Base-by-base conservation (phyloP, 2,113 vertebrate genomes). In the Platycercus adscitus region DNA sequence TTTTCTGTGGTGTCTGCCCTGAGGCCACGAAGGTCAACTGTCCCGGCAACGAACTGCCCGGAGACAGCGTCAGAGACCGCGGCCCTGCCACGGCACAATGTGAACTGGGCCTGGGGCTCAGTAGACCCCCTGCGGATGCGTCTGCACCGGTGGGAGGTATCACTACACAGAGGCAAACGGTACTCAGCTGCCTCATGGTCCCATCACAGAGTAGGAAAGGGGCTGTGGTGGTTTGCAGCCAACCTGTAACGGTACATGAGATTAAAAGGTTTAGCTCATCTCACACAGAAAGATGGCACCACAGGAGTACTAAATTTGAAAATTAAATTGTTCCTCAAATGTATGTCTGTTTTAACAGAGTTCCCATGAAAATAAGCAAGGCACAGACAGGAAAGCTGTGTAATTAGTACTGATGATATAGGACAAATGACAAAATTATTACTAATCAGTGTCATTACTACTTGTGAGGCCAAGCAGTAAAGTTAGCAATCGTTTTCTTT, bases 131-230 rank as follows among this genome's bases (percentile, higher is more conserved):
- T n/a, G 33, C 20, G 9, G 33, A 9, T 23, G 55, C 4, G 9
- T 58, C 55, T 23, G 33, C 33, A n/a, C 13, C 9, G 20, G 33
- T 21, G 20, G 31, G 19, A n/a, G 20, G 20, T 55, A 55, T 31
- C 52, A 19, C 29, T 31, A 15, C 12, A 55, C 9, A 4, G 35
- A 55, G 52, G 7, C 2, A 64, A 35, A 43, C 1, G 0, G 1
- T 10, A 41, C 15, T 65, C 11, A 28, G 13, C 25, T 70, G 35
- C 39, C 24, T 71, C 46, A 53, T 35, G 10, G 16, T 37, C 8
- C 12, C 31, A 37, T 11, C 49, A 55, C 11, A 53, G 13, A 66
- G 17, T 11, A 25, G 25, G 21, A 86, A 86, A 49, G 37, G 21
- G 20, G 5, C 14, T 73, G 21, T 43, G 25, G 23, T 53, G 12